Evolutionary conservation across 2,888 invertebrate species (phyloP).

Genomic region (Leptarthrus brevirostris): DNA sequence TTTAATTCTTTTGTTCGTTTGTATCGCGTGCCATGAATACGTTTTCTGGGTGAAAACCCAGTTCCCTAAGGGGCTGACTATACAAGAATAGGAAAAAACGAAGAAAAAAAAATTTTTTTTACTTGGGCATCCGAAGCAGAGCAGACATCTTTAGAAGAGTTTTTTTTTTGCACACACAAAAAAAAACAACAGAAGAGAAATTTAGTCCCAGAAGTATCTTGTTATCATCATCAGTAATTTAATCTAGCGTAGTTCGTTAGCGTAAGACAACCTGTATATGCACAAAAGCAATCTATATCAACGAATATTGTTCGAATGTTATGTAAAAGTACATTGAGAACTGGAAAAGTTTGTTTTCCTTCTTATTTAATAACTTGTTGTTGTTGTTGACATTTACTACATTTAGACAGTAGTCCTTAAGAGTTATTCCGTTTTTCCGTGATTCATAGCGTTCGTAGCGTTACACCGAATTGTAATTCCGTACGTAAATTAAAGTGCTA

Average conservation of each 20-base stretch:
- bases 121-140: not conserved
- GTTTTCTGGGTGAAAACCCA: not conserved
- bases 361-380: slow-evolving; percentile 36
- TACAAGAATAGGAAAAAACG: not conserved
- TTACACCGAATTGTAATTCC: too few species aligned
- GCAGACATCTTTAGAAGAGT: not conserved
- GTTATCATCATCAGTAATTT: not conserved
- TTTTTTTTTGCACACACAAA: too few species aligned
- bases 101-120: not conserved
- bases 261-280: not conserved
- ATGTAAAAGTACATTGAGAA: not conserved
- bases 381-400: slow-evolving; percentile 24
- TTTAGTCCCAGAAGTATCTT: not conserved
- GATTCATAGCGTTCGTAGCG: slow-evolving; percentile 4
- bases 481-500: not conserved
- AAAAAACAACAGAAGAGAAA: not conserved
- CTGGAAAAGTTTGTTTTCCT: slow-evolving; percentile 8
- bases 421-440: slow-evolving; percentile 25
- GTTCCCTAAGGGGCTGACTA: not conserved
- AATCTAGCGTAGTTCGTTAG: not conserved
- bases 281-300: slow-evolving; percentile 1
- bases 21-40: not conserved
- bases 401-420: slow-evolving; percentile 20
- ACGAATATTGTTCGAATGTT: slow-evolving; percentile 15
- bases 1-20: not conserved